Evolutionary conservation across 2,797 vertebrate species (phyloP), one percentile per base, ranked within the genome.

Genomic region (Taeniopygia guttata): DNA sequence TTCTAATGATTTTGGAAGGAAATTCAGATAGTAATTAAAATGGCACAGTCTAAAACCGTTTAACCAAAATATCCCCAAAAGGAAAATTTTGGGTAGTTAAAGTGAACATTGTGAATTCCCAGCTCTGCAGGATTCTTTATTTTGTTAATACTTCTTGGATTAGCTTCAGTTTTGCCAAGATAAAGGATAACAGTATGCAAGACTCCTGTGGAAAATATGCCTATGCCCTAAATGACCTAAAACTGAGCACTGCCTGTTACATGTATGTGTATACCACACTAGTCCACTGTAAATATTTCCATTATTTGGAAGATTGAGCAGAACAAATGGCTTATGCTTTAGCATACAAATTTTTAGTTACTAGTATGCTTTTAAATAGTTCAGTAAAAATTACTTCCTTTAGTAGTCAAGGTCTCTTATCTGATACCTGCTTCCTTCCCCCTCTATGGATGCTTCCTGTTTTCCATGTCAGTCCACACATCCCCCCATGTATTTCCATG

Each of bases 401-500:
- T 68, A n/a, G 64, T 90, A 75, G 88, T 68, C 89, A 79, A 81
- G 54, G 74, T 90, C 91, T 86, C 49, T 82, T 89, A 82, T 92
- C 77, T 60, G 85, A 67, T 84, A 84, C 46, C 36, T 87, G 60
- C 49, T 94, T 97, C 95, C 94, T 96, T 94, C 40, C 64, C 29
- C 8, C 46, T 84, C 40, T 4, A 1, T 56, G 78, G 43, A 75
- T 51, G 80, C 93, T 96, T 96, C 94, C 95, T 96, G 90, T 96
- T 96, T 94, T 96, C 93, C 54, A 74, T 62, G 42, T 94, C n/a
- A 43, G 56, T 58, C 60, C 52, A 43, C 74, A 55, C 67, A 51
- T 54, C 56, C 64, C 43, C 34, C 26, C 20, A 0, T 42, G 60
- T 30, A 92, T 89, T 93, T 95, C 90, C 87, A 89, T 32, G 68